Percentiles rank a stretch among this genome's conserved stretches.
phyloP scores from a whole-genome alignment of 2,888 invertebrate species.

The Chrysodeixis includens region DNA sequence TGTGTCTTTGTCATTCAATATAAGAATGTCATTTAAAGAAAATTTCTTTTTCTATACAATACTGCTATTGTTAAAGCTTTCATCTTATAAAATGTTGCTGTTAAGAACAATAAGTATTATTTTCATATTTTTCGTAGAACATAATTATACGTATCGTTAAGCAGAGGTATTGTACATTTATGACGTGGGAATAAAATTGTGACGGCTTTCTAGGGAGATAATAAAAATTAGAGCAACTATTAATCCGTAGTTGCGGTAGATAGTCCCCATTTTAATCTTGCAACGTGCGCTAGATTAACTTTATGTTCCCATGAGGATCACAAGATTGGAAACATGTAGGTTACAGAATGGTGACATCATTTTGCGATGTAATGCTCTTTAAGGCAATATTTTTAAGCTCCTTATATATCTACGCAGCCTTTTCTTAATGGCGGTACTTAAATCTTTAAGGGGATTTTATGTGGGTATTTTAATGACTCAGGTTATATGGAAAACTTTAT shows the following conservation, averaged over 20 bases:
- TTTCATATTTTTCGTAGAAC: conserved; percentile 29
- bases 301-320: conserved; percentile 40
- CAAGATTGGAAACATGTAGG: conserved; percentile 32
- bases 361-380: conserved; percentile 30
- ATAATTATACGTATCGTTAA: conserved; percentile 28
- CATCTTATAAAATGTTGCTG: conserved; percentile 19
- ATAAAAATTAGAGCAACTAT: conserved; percentile 28
- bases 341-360: conserved; percentile 32
- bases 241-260: conserved; percentile 29
- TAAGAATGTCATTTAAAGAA: conserved; percentile 37
- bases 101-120: conserved; percentile 23
- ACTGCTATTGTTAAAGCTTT: conserved; percentile 29
- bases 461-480: background rate
- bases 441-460: background rate
- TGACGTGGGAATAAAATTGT: conserved; percentile 45
- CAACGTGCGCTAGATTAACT: conserved; percentile 38
- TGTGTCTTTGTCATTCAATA: conserved; percentile 49
- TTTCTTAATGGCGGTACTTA: background rate
- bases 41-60: conserved; percentile 41
- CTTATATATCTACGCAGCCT: background rate
- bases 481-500: too few species aligned
- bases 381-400: conserved; percentile 4
- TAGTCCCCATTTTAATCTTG: conserved; percentile 34
- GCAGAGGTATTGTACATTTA: conserved; percentile 54
- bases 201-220: conserved; percentile 16